Evolutionary conservation across 2,113 vertebrate genomes (phyloP).

Genomic region (Indicator maculatus): DNA sequence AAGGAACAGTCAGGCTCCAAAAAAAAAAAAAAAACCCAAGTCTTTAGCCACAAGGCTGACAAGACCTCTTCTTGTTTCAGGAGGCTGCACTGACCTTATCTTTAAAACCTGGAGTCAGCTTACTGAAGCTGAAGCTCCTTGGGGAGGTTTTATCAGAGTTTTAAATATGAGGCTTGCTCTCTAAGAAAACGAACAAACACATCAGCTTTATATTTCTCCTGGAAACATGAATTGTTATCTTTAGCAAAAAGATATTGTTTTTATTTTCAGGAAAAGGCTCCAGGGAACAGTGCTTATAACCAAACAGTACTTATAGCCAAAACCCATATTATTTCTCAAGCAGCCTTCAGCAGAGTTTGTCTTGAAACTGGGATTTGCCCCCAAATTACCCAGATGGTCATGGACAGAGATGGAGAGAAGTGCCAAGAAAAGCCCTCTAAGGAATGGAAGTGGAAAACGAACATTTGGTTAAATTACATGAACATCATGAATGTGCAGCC

Average conservation of each 20-base stretch:
- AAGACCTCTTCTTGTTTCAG: not conserved
- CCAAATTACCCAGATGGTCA: not conserved
- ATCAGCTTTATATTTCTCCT: not conserved
- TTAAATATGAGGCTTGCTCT: not conserved
- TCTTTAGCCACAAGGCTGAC: not conserved
- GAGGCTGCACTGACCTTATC: not conserved
- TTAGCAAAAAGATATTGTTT: not conserved
- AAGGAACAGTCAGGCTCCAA: not conserved
- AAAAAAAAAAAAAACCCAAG: not conserved
- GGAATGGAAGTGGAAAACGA: not conserved
- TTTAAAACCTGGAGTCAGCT: not conserved
- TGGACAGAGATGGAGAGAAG: not conserved
- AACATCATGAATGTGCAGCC: not conserved
- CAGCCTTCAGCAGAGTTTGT: not conserved
- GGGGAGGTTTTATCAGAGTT: not conserved
- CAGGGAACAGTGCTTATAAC: not conserved
- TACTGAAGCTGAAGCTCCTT: not conserved
- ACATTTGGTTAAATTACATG: not conserved
- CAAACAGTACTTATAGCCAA: not conserved
- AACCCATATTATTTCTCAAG: not conserved
- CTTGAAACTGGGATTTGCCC: not conserved
- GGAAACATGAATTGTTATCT: not conserved
- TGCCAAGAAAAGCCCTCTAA: not conserved
- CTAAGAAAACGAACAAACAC: conserved; percentile 11
- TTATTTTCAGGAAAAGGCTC: conserved; percentile 5